Conservation (phyloP, 2,797 vertebrate species). For the Characodon lateralis region DNA sequence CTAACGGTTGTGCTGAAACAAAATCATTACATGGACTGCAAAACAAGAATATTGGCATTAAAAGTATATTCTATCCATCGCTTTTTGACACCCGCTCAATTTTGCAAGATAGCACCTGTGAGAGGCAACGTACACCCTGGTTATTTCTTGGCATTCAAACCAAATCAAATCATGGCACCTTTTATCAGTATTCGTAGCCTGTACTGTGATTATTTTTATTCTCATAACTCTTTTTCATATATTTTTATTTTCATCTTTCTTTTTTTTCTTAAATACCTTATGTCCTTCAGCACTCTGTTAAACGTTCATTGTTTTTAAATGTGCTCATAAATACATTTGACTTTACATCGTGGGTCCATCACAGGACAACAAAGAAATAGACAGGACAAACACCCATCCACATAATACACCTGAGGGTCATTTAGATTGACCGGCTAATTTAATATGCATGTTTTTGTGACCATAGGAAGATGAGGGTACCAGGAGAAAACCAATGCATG, state of each 20-base stretch:
- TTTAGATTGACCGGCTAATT: no score
- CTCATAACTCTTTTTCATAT: not conserved
- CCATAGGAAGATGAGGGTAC: no score
- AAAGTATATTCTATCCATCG: not conserved
- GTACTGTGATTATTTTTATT: not conserved
- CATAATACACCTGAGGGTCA: no score
- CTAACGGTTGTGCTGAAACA: not conserved
- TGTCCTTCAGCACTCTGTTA: not conserved
- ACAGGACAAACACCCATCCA: no score
- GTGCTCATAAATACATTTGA: no score
- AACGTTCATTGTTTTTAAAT: not conserved
- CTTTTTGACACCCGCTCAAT: not conserved
- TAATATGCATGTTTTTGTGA: no score
- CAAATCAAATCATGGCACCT: not conserved
- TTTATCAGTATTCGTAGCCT: not conserved
- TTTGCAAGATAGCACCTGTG: not conserved
- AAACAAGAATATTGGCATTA: not conserved
- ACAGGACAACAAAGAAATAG: no score
- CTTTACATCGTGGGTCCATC: no score
- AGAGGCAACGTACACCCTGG: not conserved
- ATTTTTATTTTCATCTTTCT: not conserved
- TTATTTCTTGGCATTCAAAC: not conserved
- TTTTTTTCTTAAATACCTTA: not conserved
- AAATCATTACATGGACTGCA: fast-evolving
- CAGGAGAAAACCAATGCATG: no score